Evolutionary conservation across 2,797 vertebrate genomes (phyloP).

Genomic region (Xenopus petersii): DNA sequence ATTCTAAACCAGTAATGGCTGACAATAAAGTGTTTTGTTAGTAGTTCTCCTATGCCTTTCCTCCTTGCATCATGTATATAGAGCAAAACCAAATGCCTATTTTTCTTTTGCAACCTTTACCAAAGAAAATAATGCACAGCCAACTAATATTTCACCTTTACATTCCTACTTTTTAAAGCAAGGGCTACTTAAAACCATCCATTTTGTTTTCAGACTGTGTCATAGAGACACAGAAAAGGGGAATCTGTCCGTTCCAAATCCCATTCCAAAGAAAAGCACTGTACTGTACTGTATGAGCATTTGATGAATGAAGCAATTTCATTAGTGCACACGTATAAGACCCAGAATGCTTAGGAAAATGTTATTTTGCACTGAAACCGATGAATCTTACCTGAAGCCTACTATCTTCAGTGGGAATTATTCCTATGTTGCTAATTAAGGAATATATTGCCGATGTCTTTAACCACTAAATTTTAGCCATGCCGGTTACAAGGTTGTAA

Average conservation of each 20-base stretch:
- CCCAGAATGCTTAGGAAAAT: background rate
- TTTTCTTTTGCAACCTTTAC: constrained; percentile 11
- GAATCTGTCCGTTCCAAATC: no score
- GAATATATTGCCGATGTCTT: constrained; percentile 28
- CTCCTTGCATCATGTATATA: constrained; percentile 50
- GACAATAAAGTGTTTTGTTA: constrained; percentile 76
- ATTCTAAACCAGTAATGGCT: constrained; percentile 67
- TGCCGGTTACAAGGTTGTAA: constrained; percentile 9
- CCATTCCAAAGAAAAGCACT: no score
- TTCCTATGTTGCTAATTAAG: constrained; percentile 6
- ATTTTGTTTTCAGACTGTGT: constrained; percentile 9
- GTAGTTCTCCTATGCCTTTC: constrained; percentile 57
- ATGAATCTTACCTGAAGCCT: constrained; percentile 5
- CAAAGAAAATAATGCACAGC: background rate
- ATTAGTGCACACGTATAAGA: background rate
- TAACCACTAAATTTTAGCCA: constrained; percentile 42
- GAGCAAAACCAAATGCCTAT: background rate
- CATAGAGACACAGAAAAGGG: no score
- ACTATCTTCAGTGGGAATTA: constrained; percentile 15
- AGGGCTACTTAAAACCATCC: constrained; percentile 33
- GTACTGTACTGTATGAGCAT: no score
- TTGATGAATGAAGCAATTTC: background rate
- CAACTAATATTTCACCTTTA: constrained; percentile 5
- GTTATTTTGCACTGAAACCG: background rate
- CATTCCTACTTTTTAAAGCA: constrained; percentile 30